These are phyloP conservation scores for Papilio glaucus DNA, from an alignment of 1,140 invertebrate species.

Conservation along the genomic window DNA sequence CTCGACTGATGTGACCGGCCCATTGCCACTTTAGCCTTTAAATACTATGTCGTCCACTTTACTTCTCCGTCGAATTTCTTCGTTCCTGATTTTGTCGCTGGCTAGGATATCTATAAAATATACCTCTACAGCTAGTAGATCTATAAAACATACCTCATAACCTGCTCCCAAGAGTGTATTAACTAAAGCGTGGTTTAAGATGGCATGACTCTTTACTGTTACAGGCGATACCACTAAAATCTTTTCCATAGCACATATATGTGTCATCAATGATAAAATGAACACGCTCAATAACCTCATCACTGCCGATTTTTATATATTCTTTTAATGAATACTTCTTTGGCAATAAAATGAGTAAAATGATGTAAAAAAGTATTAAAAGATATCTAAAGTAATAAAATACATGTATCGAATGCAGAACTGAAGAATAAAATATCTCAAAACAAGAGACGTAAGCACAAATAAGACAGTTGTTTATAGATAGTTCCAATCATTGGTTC, in stretches of 20 bases:
- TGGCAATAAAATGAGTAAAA: neutral
- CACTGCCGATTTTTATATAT: neutral
- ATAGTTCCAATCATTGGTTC: neutral
- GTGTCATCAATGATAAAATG: neutral
- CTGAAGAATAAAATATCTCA: neutral
- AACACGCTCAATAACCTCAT: constrained; percentile 6
- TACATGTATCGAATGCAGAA: neutral
- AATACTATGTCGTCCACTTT: no score
- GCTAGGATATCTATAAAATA: no score
- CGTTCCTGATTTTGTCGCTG: no score
- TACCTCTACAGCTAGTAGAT: no score
- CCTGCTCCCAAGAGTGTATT: neutral
- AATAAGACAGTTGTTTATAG: neutral
- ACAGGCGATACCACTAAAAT: neutral
- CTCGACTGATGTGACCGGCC: no score
- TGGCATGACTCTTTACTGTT: neutral
- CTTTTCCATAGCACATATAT: neutral
- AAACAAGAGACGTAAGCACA: neutral
- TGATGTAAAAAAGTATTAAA: neutral
- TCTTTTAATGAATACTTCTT: neutral
- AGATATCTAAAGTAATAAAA: neutral
- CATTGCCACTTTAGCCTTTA: no score
- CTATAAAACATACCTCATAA: neutral
- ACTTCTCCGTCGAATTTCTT: no score
- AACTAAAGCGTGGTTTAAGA: neutral